Conservation (phyloP, 2,797 vertebrate genomes). For the Pyrocephalus nanus region DNA sequence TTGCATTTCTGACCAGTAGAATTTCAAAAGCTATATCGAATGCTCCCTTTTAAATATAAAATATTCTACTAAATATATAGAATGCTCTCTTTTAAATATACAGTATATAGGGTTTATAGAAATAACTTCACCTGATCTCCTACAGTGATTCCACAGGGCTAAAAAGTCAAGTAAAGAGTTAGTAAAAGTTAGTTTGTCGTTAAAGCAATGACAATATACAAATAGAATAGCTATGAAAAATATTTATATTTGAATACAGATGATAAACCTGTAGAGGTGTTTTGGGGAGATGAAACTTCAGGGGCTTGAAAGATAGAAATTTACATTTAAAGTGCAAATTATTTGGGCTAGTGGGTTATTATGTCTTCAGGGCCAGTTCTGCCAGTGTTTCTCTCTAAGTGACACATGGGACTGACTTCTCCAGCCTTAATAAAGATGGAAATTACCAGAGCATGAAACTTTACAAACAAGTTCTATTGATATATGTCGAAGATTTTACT, state of each 20-base stretch:
- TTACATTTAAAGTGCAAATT: conserved; percentile 66
- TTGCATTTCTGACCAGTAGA: background rate
- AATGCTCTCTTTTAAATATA: background rate
- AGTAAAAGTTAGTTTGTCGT: background rate
- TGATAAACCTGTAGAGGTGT: background rate
- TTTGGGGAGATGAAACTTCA: background rate
- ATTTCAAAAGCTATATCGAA: background rate
- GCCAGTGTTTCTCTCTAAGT: conserved; percentile 25
- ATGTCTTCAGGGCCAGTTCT: conserved; percentile 38
- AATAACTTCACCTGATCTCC: background rate
- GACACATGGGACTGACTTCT: conserved; percentile 38
- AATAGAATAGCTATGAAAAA: background rate
- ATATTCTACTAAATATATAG: background rate
- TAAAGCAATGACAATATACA: background rate
- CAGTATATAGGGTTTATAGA: background rate
- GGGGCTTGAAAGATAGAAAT: background rate
- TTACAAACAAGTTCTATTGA: conserved; percentile 47
- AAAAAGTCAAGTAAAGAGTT: background rate
- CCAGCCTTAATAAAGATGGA: conserved; percentile 42
- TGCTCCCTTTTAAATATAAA: background rate
- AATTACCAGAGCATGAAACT: conserved; percentile 44
- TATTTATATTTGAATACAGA: conserved; percentile 12
- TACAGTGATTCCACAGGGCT: background rate
- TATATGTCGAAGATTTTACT: conserved; percentile 30
- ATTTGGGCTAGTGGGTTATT: conserved; percentile 50